Evolutionary conservation across 1,140 invertebrate species (phyloP), one percentile per base, ranked within the genome.

Genomic region (Trichomalopsis sarcophagae): DNA sequence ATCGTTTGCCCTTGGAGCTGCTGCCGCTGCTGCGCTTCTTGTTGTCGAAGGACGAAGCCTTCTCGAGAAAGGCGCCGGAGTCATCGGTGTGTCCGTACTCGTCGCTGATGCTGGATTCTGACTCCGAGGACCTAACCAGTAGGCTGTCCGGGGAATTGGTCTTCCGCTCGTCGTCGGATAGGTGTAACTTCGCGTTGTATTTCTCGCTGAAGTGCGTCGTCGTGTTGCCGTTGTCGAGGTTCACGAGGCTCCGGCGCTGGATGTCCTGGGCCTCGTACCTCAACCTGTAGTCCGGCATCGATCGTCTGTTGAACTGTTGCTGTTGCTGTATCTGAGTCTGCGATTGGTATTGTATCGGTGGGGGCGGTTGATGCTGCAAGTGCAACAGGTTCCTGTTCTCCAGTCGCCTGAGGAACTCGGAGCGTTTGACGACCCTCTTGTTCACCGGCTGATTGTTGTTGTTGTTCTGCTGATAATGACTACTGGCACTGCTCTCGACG

Each of bases 21-120:
- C 71, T 81, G 68, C 40, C 21, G 44, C 10, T 74, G 81, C 27
- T 74, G 69, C 66, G 66, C 11, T 86, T 77, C 27, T 87, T 80
- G 74, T 88, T 89, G 0, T 93, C 91, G 47, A 90, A 84, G 7
- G 89, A 90, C 0, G 91, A 89, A 0, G 88, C 83, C 40, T 91
- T 92, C 71, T 93, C 92, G 36, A 93, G 81, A 86, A 93, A 93
- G 0, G 92, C 93, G 0, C 92, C 92, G 0, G 92, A 93, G 69
- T 93, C 92, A 73, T 93, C 92, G 0, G 92, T 93, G 44, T 93
- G 92, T 0, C 92, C 92, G 0, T 93, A 92, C 81, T 93, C 93
- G 50, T 86, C 85, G 78, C 85, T 86, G 30, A 80, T 84, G 81
- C 92, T 93, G 77, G 92, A 92, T 6, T 90, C 87, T 1, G 93